Conservation (phyloP, 2,888 invertebrate genomes). For the Eucera pruinosa region DNA sequence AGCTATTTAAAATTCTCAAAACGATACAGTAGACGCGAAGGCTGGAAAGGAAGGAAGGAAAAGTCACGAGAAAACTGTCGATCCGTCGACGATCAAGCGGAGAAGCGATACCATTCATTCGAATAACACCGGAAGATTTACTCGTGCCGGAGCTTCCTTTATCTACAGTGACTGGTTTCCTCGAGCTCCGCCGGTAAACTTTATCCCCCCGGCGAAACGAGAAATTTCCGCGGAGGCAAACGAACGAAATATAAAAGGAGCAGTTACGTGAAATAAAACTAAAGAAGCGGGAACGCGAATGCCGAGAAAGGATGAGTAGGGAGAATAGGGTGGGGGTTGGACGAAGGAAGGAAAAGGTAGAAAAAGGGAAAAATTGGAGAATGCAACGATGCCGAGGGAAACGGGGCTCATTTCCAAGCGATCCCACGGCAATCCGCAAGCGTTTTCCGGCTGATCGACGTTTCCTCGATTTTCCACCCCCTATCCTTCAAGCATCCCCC, state of each 20-base stretch:
- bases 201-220: constrained; percentile 19
- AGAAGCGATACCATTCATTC: constrained; percentile 10
- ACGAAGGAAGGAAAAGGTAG: background rate
- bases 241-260: constrained; percentile 39
- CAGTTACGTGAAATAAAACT: constrained; percentile 40
- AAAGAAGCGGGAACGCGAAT: constrained; percentile 12
- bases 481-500: background rate
- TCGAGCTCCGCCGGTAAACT: constrained; percentile 4
- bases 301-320: background rate
- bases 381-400: constrained; percentile 49
- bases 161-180: background rate
- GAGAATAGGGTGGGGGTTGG: background rate
- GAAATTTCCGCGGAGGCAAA: constrained; percentile 41
- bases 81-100: constrained; percentile 10
- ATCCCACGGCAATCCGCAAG: constrained; percentile 58
- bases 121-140: constrained; percentile 16
- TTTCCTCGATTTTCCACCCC: constrained; percentile 51
- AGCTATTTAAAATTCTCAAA: background rate
- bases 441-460: constrained; percentile 64
- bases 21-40: background rate
- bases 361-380: constrained; percentile 35
- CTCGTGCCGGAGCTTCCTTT: constrained; percentile 6
- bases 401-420: constrained; percentile 62
- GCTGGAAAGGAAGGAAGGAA: background rate
- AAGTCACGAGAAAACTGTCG: background rate